A percentile compares a stretch with the other conserved stretches of the same genome.
Evolutionary conservation across 2,113 vertebrate genomes (phyloP).

Genomic region (Scalopus aquaticus): DNA sequence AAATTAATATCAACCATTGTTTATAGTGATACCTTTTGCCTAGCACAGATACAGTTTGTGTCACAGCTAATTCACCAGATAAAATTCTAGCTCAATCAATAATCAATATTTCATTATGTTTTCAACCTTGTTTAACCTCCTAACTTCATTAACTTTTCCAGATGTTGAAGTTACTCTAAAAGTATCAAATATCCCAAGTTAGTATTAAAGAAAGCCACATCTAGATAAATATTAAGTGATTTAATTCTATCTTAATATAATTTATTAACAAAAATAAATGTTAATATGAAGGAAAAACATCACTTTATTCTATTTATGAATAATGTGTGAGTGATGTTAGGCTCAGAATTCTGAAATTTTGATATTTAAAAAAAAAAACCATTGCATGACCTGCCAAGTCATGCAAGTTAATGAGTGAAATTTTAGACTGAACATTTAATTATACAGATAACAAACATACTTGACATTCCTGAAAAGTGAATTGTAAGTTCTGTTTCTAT

Average conservation of each 20-base stretch:
- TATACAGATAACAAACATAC: conserved; percentile 32
- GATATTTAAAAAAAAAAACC: neutral
- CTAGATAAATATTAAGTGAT: neutral
- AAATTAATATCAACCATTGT: neutral
- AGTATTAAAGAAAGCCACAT: neutral
- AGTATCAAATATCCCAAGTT: neutral
- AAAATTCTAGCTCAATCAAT: neutral
- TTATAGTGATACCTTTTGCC: neutral
- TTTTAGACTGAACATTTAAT: conserved; percentile 1
- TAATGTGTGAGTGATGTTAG: neutral
- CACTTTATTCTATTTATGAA: neutral
- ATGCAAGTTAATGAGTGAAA: neutral
- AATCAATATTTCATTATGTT: neutral
- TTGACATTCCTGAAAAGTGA: neutral
- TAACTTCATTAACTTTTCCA: neutral
- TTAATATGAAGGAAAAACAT: neutral
- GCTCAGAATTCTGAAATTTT: neutral
- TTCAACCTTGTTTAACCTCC: neutral
- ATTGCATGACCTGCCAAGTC: neutral
- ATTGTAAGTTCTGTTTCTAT: neutral
- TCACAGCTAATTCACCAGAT: neutral
- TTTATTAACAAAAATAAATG: neutral
- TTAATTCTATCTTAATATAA: neutral
- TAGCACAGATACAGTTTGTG: neutral
- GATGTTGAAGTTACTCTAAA: neutral